phyloP scores from a whole-genome alignment of 2,113 vertebrate species.

The Mixornis gularis region DNA sequence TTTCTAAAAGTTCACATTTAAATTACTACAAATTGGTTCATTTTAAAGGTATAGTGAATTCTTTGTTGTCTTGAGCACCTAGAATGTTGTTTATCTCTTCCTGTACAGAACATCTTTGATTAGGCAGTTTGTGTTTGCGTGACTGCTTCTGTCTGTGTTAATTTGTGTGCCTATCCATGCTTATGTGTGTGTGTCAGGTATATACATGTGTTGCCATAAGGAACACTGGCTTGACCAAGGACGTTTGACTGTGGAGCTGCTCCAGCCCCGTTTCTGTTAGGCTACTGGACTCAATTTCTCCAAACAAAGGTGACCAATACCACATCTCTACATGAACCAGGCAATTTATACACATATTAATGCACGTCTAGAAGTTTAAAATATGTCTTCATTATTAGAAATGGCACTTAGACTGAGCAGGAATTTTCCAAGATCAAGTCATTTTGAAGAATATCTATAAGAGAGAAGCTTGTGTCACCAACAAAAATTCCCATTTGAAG shows the following conservation, averaged over 20 bases:
- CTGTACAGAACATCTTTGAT: not conserved
- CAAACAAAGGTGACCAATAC: not conserved
- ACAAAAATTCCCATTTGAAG: not conserved
- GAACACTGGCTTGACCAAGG: not conserved
- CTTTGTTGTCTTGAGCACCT: not conserved
- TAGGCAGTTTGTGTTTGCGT: not conserved
- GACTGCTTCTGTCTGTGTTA: not conserved
- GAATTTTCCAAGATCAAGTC: not conserved
- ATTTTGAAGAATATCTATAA: not conserved
- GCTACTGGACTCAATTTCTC: not conserved
- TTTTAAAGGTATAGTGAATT: not conserved
- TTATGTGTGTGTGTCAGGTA: not conserved
- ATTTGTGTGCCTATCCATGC: not conserved
- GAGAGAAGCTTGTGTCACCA: not conserved
- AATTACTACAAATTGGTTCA: not conserved
- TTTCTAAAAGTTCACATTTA: not conserved
- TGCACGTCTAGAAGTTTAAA: not conserved
- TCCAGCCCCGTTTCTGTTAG: not conserved
- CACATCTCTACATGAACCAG: not conserved
- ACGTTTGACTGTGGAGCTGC: not conserved
- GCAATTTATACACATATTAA: not conserved
- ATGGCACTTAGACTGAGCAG: not conserved
- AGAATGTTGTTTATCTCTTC: not conserved
- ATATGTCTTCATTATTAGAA: not conserved
- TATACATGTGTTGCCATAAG: accelerated